Conservation (phyloP, 2,113 vertebrate species). For the Lagopus muta region DNA sequence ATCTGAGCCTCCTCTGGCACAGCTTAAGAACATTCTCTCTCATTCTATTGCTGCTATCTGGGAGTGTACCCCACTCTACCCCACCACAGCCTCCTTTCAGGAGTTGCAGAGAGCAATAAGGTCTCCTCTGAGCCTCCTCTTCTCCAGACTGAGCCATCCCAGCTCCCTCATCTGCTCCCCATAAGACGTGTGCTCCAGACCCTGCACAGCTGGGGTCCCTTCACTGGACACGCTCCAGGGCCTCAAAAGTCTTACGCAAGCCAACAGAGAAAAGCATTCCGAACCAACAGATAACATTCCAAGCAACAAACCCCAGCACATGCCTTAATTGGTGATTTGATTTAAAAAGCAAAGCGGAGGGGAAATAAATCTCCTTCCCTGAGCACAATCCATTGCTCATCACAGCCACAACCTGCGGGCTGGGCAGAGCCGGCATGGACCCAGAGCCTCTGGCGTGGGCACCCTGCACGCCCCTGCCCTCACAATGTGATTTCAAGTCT, state of each 20-base stretch:
- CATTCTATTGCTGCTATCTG: neutral
- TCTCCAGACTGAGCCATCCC: neutral
- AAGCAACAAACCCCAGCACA: conserved; percentile 10
- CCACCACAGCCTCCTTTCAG: neutral
- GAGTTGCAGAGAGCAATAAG: neutral
- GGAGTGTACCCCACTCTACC: too few species aligned
- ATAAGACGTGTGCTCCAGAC: neutral
- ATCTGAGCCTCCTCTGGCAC: too few species aligned
- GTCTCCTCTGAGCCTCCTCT: neutral
- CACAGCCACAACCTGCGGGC: neutral
- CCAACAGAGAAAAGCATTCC: neutral
- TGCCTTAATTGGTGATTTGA: conserved; percentile 33
- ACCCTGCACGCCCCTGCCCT: neutral
- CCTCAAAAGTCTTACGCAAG: neutral
- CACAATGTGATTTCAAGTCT: neutral
- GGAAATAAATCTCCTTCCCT: conserved; percentile 6
- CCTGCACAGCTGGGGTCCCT: neutral
- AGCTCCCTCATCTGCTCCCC: neutral
- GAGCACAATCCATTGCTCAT: neutral
- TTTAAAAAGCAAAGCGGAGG: neutral
- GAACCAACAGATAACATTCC: neutral
- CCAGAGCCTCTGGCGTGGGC: accelerated
- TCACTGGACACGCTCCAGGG: neutral
- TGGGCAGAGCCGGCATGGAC: neutral
- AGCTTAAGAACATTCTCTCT: neutral